phyloP scores from a whole-genome alignment of 37 sponge, comb jelly and placozoan genomes.

The Bolinopsis microptera region DNA sequence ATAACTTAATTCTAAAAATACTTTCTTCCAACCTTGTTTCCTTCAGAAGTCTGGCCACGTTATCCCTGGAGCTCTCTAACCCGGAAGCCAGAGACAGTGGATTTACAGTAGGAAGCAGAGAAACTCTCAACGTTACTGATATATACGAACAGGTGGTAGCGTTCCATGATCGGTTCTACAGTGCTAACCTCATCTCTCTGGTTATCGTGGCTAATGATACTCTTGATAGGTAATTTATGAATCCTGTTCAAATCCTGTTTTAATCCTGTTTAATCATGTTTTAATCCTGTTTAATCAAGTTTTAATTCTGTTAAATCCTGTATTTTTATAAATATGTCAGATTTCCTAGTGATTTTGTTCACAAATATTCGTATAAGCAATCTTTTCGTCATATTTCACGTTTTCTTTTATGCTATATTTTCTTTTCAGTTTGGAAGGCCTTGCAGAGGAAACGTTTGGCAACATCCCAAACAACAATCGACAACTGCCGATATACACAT shows the following conservation, averaged over 20 bases:
- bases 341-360: too few species aligned
- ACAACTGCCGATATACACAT: not conserved
- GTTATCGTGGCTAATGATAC: not conserved
- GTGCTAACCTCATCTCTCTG: not conserved
- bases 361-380: too few species aligned
- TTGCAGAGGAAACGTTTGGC: not conserved
- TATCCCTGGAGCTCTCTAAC: not conserved
- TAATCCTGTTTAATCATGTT: too few species aligned
- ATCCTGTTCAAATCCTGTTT: too few species aligned
- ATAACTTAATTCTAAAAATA: too few species aligned
- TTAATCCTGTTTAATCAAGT: too few species aligned
- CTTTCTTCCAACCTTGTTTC: too few species aligned
- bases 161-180: conserved; percentile 39
- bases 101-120: not conserved
- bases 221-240: not conserved
- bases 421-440: not conserved
- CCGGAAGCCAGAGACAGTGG: not conserved
- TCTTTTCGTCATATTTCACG: too few species aligned
- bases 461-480: not conserved
- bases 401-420: too few species aligned
- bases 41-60: not conserved
- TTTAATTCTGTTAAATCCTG: too few species aligned
- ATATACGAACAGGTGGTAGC: not conserved
- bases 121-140: not conserved
- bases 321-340: too few species aligned